Base-by-base conservation (phyloP, 1,140 invertebrate genomes). In the Calliopsis andreniformis region DNA sequence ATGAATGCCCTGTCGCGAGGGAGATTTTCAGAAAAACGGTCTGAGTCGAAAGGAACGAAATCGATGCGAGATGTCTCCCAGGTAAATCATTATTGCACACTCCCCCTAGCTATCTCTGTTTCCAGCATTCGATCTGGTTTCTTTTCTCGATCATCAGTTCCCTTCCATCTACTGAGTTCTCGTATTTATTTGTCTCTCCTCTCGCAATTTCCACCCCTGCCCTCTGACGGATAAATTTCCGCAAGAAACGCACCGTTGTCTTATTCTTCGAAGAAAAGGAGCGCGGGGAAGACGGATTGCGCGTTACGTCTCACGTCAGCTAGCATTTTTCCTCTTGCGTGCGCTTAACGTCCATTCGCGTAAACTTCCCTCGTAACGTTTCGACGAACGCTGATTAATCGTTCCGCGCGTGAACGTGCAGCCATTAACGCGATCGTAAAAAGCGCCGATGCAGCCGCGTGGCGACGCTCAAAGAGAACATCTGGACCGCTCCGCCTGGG, bases 351-450 rank as follows among this genome's bases (percentile, higher is more conserved):
- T 23, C 20, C 25, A 18, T 25, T 23, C 47, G 28, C 20, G 25
- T 73, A 56, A 73, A 73, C 47, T 18, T 5, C 4, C 8, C 39
- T 43, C 39, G 62, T 56, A 35, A 43, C 62, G 45, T 25, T 56
- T 25, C 45, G 43, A 49, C 39, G 53, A 45, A 12, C 28, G 20
- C 62, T 59, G 39, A 75, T 75, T 75, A 75, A 73, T 56, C 47
- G 61, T 43, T 42, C 14, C 39, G 30, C 71, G 71, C 28, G 20
- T 67, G 25, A 73, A 67, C 71, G 51, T 20, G 10, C 30, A 16
- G 32, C 5, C 59, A 23, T 75, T 75, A 67, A 58, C 63, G 25
- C 20, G 62, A 28, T 75, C 62, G 61, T 75, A 75, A 75, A 75
- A 39, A 73, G 67, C 49, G 35, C 32, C 39, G 71, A 73, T 55